Evolutionary conservation across 2,113 vertebrate genomes (phyloP).

Genomic region (Semnornis frantzii): DNA sequence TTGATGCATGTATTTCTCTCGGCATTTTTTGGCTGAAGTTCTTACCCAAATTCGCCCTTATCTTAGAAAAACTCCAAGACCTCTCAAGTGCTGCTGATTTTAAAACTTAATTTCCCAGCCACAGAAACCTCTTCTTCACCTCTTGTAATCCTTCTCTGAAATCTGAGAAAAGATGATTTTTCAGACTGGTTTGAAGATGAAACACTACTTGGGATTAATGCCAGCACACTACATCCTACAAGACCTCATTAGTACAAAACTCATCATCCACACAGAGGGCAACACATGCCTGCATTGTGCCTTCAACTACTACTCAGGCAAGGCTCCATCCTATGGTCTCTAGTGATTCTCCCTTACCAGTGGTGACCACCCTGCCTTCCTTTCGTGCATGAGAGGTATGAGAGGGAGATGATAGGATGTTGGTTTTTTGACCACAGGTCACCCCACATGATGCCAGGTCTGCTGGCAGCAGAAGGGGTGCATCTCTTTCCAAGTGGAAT

Average conservation of each 20-base stretch:
- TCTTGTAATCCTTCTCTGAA: neutral
- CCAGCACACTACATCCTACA: neutral
- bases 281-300: neutral
- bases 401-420: no score
- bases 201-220: neutral
- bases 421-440: no score
- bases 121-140: neutral
- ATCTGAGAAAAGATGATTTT: neutral
- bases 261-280: neutral
- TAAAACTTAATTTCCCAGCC: neutral
- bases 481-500: no score
- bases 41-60: neutral
- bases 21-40: neutral
- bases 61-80: neutral
- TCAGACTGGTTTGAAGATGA: neutral
- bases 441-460: no score
- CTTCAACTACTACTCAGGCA: neutral
- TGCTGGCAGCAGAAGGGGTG: no score
- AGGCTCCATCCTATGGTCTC: neutral
- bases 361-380: neutral
- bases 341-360: neutral
- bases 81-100: neutral
- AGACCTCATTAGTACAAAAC: neutral
- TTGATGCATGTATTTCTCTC: neutral
- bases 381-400: neutral